Evolutionary conservation across 2,888 invertebrate species (phyloP), one percentile per base, ranked within the genome.

Genomic region (Aphidius colemani): DNA sequence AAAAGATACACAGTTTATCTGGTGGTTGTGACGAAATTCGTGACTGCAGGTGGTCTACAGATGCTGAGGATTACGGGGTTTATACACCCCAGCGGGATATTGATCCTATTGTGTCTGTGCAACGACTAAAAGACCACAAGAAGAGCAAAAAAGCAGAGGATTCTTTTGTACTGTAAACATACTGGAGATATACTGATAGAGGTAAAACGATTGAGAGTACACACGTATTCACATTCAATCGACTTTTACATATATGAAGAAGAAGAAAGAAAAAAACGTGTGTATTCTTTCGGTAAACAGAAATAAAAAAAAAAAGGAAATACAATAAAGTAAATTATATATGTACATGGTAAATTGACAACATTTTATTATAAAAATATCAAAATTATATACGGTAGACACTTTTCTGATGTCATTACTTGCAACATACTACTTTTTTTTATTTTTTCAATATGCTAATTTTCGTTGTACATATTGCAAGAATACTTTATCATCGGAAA

Each of bases 21-120:
- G 75, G 72, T 74, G 71, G 69, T 77, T 77, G 78, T 78, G 79
- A 78, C 79, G 80, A 79, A 80, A 80, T 75, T 75, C 74, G 69
- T 77, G 77, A 79, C 80, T 81, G 81, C 81, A 82, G 82, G 81
- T 82, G 81, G 81, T 76, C 80, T 72, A 79, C 81, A 80, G 81
- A 81, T 80, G 80, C 80, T 72, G 69, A 71, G 79, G 80, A 79
- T 80, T 80, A 81, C 70, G 74, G 80, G 76, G 79, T 80, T 80
- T 79, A 80, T 30, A 79, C 79, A 77, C 80, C 80, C 76, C 77
- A 78, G 77, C 79, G 80, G 81, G 81, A 78, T 82, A 81, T 82
- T 77, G 81, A 81, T 80, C 82, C 81, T 74, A 80, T 80, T 82
- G 81, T 81, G 71, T 72, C 71, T 70, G 68, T 67, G 69, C 68